Evolutionary conservation across 2,888 invertebrate genomes (phyloP).

Genomic region (Apamea monoglypha): DNA sequence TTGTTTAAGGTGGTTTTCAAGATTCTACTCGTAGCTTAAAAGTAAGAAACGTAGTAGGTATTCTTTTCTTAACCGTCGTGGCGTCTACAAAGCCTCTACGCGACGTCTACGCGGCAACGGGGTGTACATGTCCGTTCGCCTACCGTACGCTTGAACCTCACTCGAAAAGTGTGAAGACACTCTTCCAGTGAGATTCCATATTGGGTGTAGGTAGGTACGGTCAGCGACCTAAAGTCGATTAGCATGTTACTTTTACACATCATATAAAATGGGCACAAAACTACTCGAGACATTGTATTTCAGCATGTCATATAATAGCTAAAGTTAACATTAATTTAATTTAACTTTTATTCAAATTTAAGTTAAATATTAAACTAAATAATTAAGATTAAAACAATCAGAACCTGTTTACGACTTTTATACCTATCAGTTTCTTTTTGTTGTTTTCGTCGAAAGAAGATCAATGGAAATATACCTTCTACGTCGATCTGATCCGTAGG

Average conservation of each 20-base stretch:
- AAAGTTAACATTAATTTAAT: not conserved
- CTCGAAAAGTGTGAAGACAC: not conserved
- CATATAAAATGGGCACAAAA: not conserved
- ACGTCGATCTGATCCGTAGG: not conserved
- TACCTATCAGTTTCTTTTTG: not conserved
- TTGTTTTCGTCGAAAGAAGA: not conserved
- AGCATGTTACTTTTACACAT: not conserved
- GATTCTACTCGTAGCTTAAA: not conserved
- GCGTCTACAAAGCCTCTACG: not conserved
- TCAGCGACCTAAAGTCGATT: not conserved
- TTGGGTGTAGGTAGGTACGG: not conserved
- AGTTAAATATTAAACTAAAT: not conserved
- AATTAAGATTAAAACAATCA: not conserved
- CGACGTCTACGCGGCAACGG: not conserved
- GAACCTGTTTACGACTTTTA: not conserved
- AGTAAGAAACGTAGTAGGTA: not conserved
- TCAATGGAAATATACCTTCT: slow-evolving; percentile 18
- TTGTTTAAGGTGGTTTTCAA: not conserved
- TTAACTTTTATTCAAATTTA: not conserved
- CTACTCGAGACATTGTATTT: not conserved
- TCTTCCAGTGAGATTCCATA: not conserved
- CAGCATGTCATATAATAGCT: not conserved
- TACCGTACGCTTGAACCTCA: not conserved
- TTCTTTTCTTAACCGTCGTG: not conserved
- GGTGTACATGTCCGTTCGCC: not conserved